Base-by-base conservation (phyloP, 2,888 invertebrate genomes). In the Drosophila lutescens region DNA sequence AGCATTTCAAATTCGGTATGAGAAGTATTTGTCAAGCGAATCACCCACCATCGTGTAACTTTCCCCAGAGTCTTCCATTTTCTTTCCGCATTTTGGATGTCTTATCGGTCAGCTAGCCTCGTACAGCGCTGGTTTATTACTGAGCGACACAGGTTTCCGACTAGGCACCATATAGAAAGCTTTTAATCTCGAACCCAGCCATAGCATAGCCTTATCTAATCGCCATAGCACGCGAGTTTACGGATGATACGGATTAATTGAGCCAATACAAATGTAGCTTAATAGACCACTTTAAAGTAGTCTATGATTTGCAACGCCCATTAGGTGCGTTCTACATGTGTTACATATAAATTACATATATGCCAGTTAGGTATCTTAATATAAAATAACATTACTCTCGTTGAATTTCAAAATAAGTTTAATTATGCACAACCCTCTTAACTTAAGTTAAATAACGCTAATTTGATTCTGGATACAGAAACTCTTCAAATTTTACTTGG, bases 61-160 rank as follows among this genome's bases (percentile, higher is more conserved):
- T 78, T 44, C 77, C 75, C 89, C 87, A 91, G 57, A 87, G 69
- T 78, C 78, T 80, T 38, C 89, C 84, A 41, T 77, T 80, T 26
- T 70, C 49, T 13, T 63, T 38, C 50, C 75, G 76, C 78, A 78
- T 86, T 53, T 36, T 68, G 3, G 0, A 36, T 17, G 13, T 53
- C 78, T 67, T 47, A 51, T 26, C 56, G n/a, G 32, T 53, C 41
- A 67, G 32, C 9, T 20, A 12, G 17, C 15, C 49, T 43, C 40
- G 54, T 12, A 50, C 36, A 79, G 23, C 23, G 66, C 44, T 57
- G 30, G 55, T 59, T 43, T 62, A 34, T 44, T 63, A 88, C 84
- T 82, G 57, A 85, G 57, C 69, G 53, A 51, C 57, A 60, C 58
- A 62, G 38, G 53, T 53, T 65, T 55, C 65, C 44, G 23, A 38